phyloP scores from a whole-genome alignment of 2,113 vertebrate species.

The Dromaius novaehollandiae region DNA sequence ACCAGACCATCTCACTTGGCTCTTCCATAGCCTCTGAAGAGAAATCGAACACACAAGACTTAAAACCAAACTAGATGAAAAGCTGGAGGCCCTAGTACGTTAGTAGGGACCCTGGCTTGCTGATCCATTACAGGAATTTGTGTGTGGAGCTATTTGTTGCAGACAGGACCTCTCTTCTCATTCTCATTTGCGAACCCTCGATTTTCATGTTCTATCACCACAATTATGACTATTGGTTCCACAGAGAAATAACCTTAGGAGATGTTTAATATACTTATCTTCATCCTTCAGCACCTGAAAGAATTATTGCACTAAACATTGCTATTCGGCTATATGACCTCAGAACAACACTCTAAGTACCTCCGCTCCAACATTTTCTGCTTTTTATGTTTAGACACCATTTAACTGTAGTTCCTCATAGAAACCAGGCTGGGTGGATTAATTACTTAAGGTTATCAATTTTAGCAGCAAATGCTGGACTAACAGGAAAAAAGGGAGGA shows the following conservation, averaged over 20 bases:
- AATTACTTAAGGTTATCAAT: neutral
- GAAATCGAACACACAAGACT: neutral
- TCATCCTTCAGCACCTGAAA: neutral
- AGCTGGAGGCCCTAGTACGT: neutral
- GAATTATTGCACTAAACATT: neutral
- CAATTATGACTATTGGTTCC: neutral
- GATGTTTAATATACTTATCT: neutral
- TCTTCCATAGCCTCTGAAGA: neutral
- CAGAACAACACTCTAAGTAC: neutral
- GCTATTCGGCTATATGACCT: neutral
- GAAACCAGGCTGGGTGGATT: neutral
- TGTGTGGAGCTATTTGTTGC: neutral
- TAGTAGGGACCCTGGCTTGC: neutral
- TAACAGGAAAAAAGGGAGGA: neutral
- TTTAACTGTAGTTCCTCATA: neutral
- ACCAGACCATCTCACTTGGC: neutral
- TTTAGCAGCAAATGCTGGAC: neutral
- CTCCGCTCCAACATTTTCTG: neutral
- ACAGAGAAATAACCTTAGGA: neutral
- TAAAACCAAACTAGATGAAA: neutral
- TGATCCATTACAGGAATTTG: neutral
- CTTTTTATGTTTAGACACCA: neutral
- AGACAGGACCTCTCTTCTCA: neutral
- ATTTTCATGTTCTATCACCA: neutral
- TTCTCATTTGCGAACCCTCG: neutral